phyloP scores from a whole-genome alignment of 2,113 vertebrate genomes.

The Aspiorhynchus laticeps region DNA sequence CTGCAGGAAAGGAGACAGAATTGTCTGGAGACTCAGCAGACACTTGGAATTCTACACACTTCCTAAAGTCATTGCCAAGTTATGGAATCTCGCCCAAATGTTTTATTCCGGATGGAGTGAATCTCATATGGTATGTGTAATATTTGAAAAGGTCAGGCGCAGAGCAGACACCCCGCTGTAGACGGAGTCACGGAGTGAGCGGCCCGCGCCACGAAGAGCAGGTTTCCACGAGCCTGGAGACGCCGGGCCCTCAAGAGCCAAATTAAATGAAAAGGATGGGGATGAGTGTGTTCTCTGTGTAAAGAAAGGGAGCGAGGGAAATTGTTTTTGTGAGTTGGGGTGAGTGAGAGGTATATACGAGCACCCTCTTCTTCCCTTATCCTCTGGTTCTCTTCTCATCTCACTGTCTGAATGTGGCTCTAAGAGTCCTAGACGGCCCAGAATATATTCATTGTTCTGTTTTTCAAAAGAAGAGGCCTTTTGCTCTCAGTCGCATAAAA shows the following conservation, averaged over 20 bases:
- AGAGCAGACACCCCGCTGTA: constrained; percentile 56
- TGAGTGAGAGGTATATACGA: neutral
- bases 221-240: constrained; percentile 32
- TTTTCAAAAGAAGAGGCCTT: neutral
- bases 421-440: neutral
- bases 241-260: constrained; percentile 48
- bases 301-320: neutral
- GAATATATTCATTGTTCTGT: constrained; percentile 30
- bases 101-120: constrained; percentile 69
- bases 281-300: constrained; percentile 23
- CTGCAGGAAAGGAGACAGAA: neutral
- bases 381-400: constrained; percentile 10
- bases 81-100: constrained; percentile 61
- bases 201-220: neutral
- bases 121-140: constrained; percentile 76
- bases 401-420: constrained; percentile 1
- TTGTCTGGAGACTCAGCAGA: constrained; percentile 1
- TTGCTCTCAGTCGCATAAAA: neutral
- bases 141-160: constrained; percentile 75
- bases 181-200: constrained; percentile 40
- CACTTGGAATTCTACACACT: constrained; percentile 41
- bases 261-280: constrained; percentile 47
- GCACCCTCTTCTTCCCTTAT: neutral
- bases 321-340: constrained; percentile 30
- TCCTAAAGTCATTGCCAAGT: constrained; percentile 41